Evolutionary conservation across 2,797 vertebrate species (phyloP).

Genomic region (Clarias platycephalus): DNA sequence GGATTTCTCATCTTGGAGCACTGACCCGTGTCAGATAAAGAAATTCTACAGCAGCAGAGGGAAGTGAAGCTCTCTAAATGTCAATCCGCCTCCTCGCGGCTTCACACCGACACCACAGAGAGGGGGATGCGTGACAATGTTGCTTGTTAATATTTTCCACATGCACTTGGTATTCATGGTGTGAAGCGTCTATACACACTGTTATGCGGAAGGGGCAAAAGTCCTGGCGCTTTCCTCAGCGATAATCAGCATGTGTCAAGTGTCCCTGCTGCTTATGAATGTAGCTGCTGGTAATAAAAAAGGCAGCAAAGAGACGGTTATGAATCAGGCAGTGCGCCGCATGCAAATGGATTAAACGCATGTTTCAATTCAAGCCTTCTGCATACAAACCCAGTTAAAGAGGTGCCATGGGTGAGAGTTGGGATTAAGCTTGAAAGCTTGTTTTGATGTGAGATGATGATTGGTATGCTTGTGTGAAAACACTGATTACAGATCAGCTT

Average conservation of each 20-base stretch:
- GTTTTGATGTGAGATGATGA: neutral
- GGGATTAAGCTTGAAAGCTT: neutral
- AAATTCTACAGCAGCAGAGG: neutral
- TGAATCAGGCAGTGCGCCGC: slow-evolving; percentile 49
- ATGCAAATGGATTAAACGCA: slow-evolving; percentile 9
- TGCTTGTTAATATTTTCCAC: slow-evolving; percentile 8
- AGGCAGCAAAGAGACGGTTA: slow-evolving; percentile 43
- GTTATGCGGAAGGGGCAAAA: slow-evolving; percentile 14
- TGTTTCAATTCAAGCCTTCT: neutral
- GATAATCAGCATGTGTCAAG: slow-evolving; percentile 38
- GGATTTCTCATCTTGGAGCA: neutral
- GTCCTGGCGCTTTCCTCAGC: slow-evolving; percentile 15
- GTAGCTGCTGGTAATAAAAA: slow-evolving; percentile 8
- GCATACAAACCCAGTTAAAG: neutral
- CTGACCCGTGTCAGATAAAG: slow-evolving; percentile 7
- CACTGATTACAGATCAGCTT: neutral
- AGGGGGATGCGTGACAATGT: neutral
- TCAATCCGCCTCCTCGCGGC: neutral
- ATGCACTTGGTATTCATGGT: neutral
- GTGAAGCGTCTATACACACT: slow-evolving; percentile 17
- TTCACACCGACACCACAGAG: neutral
- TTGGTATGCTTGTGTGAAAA: neutral
- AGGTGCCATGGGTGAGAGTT: neutral
- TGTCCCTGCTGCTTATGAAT: slow-evolving; percentile 41
- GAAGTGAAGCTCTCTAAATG: neutral